Conservation (phyloP, 2,113 vertebrate genomes). For the Arizona elegans region DNA sequence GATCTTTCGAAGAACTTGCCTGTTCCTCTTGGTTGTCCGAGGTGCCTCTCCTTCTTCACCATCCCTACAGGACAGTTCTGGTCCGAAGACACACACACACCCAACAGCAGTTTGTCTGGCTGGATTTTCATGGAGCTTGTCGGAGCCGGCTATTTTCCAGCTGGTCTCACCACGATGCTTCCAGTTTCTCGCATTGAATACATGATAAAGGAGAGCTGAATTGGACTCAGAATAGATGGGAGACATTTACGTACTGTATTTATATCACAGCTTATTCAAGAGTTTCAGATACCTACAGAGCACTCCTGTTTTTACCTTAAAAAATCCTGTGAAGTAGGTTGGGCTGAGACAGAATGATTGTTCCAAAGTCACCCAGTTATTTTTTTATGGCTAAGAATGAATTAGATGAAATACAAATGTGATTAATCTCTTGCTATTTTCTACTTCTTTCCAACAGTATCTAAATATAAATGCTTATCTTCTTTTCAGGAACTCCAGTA, state of each 20-base stretch:
- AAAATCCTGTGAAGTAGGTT: not conserved
- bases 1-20: too few relatives aligned
- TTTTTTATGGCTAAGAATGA: not conserved
- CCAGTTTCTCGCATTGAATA: not conserved
- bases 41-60: too few relatives aligned
- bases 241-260: not conserved
- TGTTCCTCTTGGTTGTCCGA: too few relatives aligned
- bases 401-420: not conserved
- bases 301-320: not conserved
- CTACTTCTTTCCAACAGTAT: rapidly evolving
- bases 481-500: constrained; percentile 85
- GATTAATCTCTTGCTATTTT: not conserved
- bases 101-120: too few relatives aligned
- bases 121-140: too few relatives aligned
- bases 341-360: not conserved
- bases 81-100: too few relatives aligned
- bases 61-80: too few relatives aligned
- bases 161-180: too few relatives aligned
- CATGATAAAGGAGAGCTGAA: not conserved
- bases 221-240: not conserved
- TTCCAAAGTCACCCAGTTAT: not conserved
- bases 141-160: too few relatives aligned
- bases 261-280: not conserved
- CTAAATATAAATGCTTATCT: not conserved
- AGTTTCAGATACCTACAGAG: not conserved